A percentile compares a stretch with the other conserved stretches of the same genome.
These are phyloP conservation scores for Patella depressa DNA, from an alignment of 2,888 invertebrate genomes.

Conservation along the genomic window DNA sequence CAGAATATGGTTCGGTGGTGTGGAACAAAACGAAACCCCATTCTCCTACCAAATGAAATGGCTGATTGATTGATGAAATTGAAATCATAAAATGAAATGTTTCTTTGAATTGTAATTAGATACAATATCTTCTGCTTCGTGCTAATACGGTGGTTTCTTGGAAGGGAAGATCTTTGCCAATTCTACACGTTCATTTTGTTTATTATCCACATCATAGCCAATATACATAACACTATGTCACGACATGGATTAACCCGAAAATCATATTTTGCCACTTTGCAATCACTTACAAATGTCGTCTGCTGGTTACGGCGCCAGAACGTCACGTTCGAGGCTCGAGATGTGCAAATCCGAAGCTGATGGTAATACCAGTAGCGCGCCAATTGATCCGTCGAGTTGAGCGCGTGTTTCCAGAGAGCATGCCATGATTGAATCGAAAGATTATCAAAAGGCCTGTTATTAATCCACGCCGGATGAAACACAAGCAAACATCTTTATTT, in stretches of 20 bases:
- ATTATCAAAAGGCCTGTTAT: conserved; percentile 7
- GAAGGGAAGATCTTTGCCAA: background rate
- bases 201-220: background rate
- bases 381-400: conserved; percentile 4
- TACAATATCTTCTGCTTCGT: too few species aligned
- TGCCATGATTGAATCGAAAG: conserved; percentile 7
- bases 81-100: too few species aligned
- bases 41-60: too few species aligned
- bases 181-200: conserved; percentile 5
- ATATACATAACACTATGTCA: conserved; percentile 1
- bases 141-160: too few species aligned
- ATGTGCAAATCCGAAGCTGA: conserved; percentile 9
- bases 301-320: conserved; percentile 5
- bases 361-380: conserved; percentile 5
- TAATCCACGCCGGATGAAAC: conserved; percentile 7
- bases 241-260: conserved; percentile 3
- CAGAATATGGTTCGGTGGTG: too few species aligned
- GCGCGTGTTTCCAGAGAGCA: conserved; percentile 8
- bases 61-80: too few species aligned
- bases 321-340: conserved; percentile 3
- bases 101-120: too few species aligned
- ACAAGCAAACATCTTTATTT: conserved; percentile 13
- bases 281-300: conserved; percentile 8
- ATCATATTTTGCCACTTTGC: conserved; percentile 13
- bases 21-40: too few species aligned